phyloP scores from a whole-genome alignment of 2,797 vertebrate genomes.

The Mergus octosetaceus region DNA sequence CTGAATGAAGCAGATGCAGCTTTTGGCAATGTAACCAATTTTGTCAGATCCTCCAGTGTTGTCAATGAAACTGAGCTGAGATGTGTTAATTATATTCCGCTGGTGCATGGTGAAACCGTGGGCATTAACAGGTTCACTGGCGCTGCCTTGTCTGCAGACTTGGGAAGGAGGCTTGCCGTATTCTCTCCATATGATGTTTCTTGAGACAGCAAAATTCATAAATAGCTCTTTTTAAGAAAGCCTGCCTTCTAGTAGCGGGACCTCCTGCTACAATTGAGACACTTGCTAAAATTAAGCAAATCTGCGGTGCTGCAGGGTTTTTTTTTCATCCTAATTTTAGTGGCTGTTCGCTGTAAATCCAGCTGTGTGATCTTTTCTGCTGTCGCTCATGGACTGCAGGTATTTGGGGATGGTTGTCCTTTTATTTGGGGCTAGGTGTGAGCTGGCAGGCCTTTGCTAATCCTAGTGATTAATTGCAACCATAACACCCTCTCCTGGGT shows the following conservation, averaged over 20 bases:
- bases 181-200: neutral
- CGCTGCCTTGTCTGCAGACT: neutral
- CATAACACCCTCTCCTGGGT: neutral
- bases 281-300: neutral
- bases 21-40: conserved; percentile 44
- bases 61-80: conserved; percentile 37
- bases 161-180: neutral
- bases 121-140: neutral
- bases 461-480: neutral
- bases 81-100: conserved; percentile 34
- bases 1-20: conserved; percentile 48
- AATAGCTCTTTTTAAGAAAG: neutral
- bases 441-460: neutral
- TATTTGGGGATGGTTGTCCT: fast-evolving
- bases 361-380: neutral
- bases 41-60: neutral
- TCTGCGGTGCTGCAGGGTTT: fast-evolving
- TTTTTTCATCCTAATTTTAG: neutral
- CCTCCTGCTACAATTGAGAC: neutral
- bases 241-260: neutral
- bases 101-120: neutral
- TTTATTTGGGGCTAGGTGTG: neutral
- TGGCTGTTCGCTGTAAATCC: neutral
- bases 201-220: neutral
- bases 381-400: neutral